These are phyloP conservation scores for Clitarchus hookeri DNA, from an alignment of 2,888 invertebrate species.

Conservation along the genomic window DNA sequence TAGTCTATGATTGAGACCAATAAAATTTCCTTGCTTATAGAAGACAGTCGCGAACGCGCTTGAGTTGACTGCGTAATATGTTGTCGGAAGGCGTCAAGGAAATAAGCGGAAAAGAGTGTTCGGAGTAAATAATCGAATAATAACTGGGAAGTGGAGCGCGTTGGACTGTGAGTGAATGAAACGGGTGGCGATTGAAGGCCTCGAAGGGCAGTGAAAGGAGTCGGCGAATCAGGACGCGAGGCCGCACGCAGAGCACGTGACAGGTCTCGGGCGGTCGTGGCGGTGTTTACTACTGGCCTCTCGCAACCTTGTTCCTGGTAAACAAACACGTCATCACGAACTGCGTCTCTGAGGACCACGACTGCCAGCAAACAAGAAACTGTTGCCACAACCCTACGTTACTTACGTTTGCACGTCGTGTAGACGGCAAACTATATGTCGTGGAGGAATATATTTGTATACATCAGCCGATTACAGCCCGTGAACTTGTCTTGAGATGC, in stretches of 20 bases:
- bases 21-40: too few species aligned
- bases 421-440: too few species aligned
- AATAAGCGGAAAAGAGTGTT: not conserved
- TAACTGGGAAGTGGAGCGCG: not conserved
- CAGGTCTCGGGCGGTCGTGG: not conserved
- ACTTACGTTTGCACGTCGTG: too few species aligned
- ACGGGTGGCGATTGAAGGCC: not conserved
- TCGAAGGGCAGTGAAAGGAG: slow-evolving; percentile 4
- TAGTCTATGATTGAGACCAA: too few species aligned
- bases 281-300: not conserved
- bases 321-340: not conserved
- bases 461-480: too few species aligned
- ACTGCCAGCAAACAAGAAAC: too few species aligned
- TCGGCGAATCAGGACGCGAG: not conserved
- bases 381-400: too few species aligned
- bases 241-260: not conserved
- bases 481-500: too few species aligned
- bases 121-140: not conserved
- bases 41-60: too few species aligned
- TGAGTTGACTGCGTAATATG: not conserved
- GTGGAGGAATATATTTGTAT: too few species aligned
- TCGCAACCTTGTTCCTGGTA: not conserved
- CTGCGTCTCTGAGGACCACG: too few species aligned
- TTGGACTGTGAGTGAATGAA: not conserved
- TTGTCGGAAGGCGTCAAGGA: not conserved